These are phyloP conservation scores for Meloidogyne chitwoodi DNA, from an alignment of 1,140 invertebrate genomes.

Conservation along the genomic window DNA sequence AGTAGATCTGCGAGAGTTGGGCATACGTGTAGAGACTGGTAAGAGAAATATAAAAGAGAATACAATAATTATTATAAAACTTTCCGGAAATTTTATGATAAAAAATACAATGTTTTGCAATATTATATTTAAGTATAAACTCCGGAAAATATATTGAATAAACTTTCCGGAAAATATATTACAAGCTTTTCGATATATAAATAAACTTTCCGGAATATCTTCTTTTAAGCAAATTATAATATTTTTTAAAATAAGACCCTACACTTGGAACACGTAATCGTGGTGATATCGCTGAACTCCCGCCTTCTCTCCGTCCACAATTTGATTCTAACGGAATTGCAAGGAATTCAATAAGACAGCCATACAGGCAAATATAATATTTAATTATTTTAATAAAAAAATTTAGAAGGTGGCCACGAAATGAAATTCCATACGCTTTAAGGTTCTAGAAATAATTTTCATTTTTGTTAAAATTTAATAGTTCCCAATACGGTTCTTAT, in stretches of 20 bases:
- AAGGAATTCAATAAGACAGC: slow-evolving; percentile 14
- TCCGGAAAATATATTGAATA: slow-evolving; percentile 50
- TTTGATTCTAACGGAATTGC: slow-evolving; percentile 15
- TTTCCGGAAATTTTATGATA: not conserved
- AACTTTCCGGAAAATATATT: not conserved
- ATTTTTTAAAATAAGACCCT: slow-evolving; percentile 2
- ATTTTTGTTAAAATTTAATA: not conserved
- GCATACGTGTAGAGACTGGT: not conserved
- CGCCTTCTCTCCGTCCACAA: not conserved
- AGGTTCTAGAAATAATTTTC: slow-evolving; percentile 9
- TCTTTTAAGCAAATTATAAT: too few relatives aligned
- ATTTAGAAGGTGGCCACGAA: slow-evolving; percentile 52
- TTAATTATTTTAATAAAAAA: too few relatives aligned
- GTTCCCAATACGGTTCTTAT: slow-evolving; percentile 53
- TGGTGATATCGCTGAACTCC: not conserved
- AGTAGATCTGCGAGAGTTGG: slow-evolving; percentile 25
- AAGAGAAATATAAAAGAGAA: not conserved
- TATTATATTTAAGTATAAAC: slow-evolving; percentile 39
- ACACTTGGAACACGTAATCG: not conserved
- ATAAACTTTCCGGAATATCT: slow-evolving; percentile 14
- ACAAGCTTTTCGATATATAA: not conserved
- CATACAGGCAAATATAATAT: slow-evolving; percentile 5
- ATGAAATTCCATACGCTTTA: slow-evolving; percentile 57
- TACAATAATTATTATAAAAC: not conserved
- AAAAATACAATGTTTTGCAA: not conserved